Conservation (phyloP, 2,113 vertebrate species). For the Dicentrarchus labrax region DNA sequence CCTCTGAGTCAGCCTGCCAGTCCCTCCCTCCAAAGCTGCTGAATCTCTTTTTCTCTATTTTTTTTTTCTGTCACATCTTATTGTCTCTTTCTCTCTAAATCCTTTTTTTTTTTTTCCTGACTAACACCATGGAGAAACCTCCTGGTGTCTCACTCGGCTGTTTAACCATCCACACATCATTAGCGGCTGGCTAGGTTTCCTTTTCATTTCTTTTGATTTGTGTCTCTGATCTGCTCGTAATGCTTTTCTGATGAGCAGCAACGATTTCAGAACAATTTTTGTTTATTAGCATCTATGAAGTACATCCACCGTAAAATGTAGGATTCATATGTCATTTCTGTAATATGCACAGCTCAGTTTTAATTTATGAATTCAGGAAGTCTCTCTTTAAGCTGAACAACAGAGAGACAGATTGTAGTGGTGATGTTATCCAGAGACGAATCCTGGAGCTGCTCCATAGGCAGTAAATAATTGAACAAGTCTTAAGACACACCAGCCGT, state of each 20-base stretch:
- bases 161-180: slow-evolving; percentile 59
- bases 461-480: slow-evolving; percentile 13
- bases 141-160: slow-evolving; percentile 40
- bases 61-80: neutral
- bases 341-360: neutral
- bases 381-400: neutral
- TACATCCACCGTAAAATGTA: neutral
- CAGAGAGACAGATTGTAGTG: slow-evolving; percentile 7
- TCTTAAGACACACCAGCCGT: neutral
- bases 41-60: slow-evolving; percentile 13
- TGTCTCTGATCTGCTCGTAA: slow-evolving; percentile 13
- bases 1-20: slow-evolving; percentile 57
- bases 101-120: slow-evolving; percentile 6
- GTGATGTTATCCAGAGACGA: neutral
- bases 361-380: slow-evolving; percentile 6
- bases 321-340: neutral
- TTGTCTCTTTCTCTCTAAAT: slow-evolving; percentile 33
- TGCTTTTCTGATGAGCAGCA: slow-evolving; percentile 13
- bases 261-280: neutral
- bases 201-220: slow-evolving; percentile 49
- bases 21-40: slow-evolving; percentile 52
- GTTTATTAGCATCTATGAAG: slow-evolving; percentile 24
- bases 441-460: slow-evolving; percentile 16
- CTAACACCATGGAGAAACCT: slow-evolving; percentile 30
- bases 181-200: slow-evolving; percentile 43